Base-by-base conservation (phyloP, 2,888 invertebrate genomes). In the Archaeoteleia sp. region DNA sequence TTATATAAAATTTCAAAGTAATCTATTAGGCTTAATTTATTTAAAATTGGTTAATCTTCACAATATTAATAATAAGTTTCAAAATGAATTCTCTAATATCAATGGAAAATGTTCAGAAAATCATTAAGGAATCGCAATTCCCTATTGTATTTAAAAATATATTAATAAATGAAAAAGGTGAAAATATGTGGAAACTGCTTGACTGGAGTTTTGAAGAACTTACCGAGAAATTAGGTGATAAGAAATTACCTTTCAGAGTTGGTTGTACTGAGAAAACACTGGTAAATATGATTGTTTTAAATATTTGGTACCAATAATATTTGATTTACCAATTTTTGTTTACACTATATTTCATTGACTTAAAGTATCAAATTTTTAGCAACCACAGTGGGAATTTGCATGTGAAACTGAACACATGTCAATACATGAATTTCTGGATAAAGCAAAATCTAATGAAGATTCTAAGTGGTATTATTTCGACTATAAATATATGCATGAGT, bases 381-480 rank as follows among this genome's bases (percentile, higher is more conserved):
- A 88, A 70, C 94, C 94, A 0, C 92, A 93, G 78, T 96, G 95
- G 95, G 96, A 96, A 83, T 87, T 91, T 57, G 88, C 88, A 40
- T 92, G 94, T 74, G 80, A 82, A n/a, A 86, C 85, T 27, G 85
- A 88, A 48, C 81, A 86, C 23, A 88, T 91, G 81, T 90, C 89
- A 1, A 89, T 95, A 73, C 82, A 86, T 54, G 87, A 91, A 48
- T 94, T 96, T 84, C 70, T 90, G 1, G 79, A 79, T 1, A 37
- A 69, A 45, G 15, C 67, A 13, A 45, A 62, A 27, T 15, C 10
- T 7, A 71, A 87, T 5, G 71, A 82, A 8, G 76, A 84, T 14
- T 78, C 88, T 1, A 87, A 89, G 70, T 95, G 94, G 91, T 88
- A 91, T 85, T 95, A 95, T 85, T 93, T 93, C 85, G 95, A 95